phyloP scores from a whole-genome alignment of 2,888 invertebrate genomes.

The Rhogogaster chlorosoma region DNA sequence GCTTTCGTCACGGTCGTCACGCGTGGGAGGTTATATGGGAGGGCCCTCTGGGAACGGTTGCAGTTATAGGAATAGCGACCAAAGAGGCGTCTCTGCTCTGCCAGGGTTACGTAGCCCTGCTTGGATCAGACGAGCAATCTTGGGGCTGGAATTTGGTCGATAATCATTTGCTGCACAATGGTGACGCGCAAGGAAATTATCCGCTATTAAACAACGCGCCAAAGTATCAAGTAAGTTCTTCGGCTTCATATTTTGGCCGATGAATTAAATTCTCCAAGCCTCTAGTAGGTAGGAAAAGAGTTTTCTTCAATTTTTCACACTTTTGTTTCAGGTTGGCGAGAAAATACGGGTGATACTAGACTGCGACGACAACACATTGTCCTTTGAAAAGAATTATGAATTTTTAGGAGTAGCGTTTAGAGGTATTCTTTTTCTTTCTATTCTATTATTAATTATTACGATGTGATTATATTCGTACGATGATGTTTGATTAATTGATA shows the following conservation, averaged over 20 bases:
- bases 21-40: conserved; percentile 99
- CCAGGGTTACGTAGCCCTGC: conserved; percentile 95
- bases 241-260: not conserved
- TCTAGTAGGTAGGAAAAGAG: not conserved
- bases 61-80: conserved; percentile 97
- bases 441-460: not conserved
- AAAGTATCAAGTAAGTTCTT: conserved; percentile 91
- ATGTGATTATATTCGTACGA: not conserved
- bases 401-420: conserved; percentile 99
- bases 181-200: conserved; percentile 96
- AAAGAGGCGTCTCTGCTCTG: conserved; percentile 96
- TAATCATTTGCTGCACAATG: conserved; percentile 97
- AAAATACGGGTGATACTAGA: conserved; percentile 97
- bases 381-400: conserved; percentile 98
- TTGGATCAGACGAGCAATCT: conserved; percentile 97
- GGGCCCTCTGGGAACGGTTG: conserved; percentile 98
- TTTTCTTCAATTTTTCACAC: conserved; percentile 10
- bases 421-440: conserved; percentile 80
- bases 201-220: conserved; percentile 97
- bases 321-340: conserved; percentile 91
- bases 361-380: conserved; percentile 97
- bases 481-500: conserved; percentile 54
- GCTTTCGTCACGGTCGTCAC: conserved; percentile 95
- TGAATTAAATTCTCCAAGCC: not conserved
- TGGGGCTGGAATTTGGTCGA: conserved; percentile 99